These are phyloP conservation scores for Myotis lucifugus DNA, from an alignment of 2,113 vertebrate genomes.

Conservation along the genomic window DNA sequence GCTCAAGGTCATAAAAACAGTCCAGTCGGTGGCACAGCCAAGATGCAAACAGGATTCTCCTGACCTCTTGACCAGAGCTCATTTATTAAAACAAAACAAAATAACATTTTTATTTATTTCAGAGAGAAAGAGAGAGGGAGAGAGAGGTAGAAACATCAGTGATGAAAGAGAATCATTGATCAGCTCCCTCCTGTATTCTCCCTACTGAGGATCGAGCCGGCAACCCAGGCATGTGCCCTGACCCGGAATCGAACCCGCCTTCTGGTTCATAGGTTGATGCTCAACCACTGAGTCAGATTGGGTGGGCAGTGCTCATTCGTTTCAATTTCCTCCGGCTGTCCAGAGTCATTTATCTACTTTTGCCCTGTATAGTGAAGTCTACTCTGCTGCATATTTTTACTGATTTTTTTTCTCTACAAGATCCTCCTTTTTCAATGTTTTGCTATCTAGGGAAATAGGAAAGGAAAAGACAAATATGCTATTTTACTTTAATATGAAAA, in stretches of 20 bases:
- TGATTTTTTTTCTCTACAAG: not conserved
- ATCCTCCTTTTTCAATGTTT: not conserved
- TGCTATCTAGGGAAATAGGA: not conserved
- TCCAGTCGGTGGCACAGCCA: not conserved
- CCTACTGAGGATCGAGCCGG: no score
- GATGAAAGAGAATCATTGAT: no score
- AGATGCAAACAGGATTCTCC: not conserved
- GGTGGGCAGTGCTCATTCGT: not conserved
- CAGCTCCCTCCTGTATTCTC: no score
- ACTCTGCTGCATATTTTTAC: not conserved
- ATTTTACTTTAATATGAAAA: not conserved
- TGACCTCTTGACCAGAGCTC: rapidly evolving
- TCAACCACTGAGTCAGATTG: no score
- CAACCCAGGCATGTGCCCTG: no score
- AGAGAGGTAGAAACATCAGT: no score
- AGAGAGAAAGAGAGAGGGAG: no score
- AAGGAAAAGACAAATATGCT: not conserved
- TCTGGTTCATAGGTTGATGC: no score
- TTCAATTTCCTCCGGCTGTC: not conserved
- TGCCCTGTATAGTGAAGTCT: not conserved
- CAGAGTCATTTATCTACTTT: not conserved
- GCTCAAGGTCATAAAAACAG: not conserved
- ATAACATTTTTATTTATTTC: no score
- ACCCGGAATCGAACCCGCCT: no score
- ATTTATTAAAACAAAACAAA: not conserved